These are phyloP conservation scores for Octodon degus DNA, from an alignment of 2,113 vertebrate genomes.

Conservation along the genomic window DNA sequence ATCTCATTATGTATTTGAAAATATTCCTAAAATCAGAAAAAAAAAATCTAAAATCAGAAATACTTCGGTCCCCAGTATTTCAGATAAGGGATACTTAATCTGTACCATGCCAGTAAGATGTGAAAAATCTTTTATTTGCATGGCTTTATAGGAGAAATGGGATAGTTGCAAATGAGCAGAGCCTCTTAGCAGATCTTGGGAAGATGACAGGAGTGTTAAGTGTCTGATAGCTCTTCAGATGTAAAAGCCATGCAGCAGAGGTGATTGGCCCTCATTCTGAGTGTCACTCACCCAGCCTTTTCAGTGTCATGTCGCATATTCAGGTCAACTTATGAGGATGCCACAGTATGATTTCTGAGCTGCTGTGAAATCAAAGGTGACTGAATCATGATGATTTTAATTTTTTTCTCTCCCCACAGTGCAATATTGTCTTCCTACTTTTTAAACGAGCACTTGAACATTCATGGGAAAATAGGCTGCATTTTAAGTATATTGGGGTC, in stretches of 20 bases:
- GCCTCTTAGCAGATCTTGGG: not conserved
- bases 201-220: not conserved
- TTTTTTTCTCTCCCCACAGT: constrained; percentile 78
- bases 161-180: not conserved
- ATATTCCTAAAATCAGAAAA: not conserved
- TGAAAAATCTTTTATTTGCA: not conserved
- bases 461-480: constrained; percentile 91
- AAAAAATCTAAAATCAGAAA: not conserved
- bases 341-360: not conserved
- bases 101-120: not conserved
- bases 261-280: not conserved
- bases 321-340: not conserved
- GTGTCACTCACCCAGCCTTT: not conserved
- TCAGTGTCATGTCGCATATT: not conserved
- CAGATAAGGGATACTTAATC: not conserved
- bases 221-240: not conserved
- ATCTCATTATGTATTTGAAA: not conserved
- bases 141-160: not conserved
- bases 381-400: constrained; percentile 15
- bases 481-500: constrained; percentile 89
- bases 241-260: not conserved
- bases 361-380: not conserved
- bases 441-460: constrained; percentile 90
- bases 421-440: constrained; percentile 89
- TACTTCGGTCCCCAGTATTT: not conserved